phyloP scores from a whole-genome alignment of 2,888 invertebrate genomes.

The Sussaba pulchella region DNA sequence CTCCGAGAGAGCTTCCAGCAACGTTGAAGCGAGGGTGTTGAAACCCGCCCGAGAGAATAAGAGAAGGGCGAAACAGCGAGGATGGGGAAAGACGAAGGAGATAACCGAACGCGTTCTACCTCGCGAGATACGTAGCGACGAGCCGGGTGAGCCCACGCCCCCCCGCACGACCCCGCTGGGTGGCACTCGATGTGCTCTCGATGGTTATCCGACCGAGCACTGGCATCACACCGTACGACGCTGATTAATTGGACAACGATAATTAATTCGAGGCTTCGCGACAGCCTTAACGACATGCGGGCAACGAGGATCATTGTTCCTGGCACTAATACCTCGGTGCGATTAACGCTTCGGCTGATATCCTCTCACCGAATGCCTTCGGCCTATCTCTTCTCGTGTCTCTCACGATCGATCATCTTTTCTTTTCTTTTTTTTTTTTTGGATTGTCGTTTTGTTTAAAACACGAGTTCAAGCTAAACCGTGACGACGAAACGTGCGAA shows the following conservation, averaged over 20 bases:
- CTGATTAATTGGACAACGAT: slow-evolving; percentile 78
- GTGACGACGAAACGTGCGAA: not conserved
- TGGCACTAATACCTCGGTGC: slow-evolving; percentile 64
- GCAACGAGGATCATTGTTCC: slow-evolving; percentile 65
- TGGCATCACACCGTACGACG: slow-evolving; percentile 69
- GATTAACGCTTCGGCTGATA: slow-evolving; percentile 61
- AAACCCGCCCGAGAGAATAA: not conserved
- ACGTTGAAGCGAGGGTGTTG: not conserved
- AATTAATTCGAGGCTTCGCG: slow-evolving; percentile 76
- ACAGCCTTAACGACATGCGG: slow-evolving; percentile 74
- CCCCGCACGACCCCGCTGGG: no score
- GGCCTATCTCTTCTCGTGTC: slow-evolving; percentile 38
- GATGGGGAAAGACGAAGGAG: slow-evolving; percentile 30
- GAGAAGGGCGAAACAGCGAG: not conserved
- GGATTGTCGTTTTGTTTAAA: not conserved
- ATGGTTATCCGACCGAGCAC: slow-evolving; percentile 58
- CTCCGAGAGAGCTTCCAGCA: not conserved
- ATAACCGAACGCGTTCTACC: slow-evolving; percentile 21
- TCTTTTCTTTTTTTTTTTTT: slow-evolving; percentile 4
- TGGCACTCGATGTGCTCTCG: slow-evolving; percentile 50
- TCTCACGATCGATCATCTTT: slow-evolving; percentile 39
- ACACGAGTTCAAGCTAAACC: not conserved
- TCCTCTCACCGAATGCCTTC: slow-evolving; percentile 34
- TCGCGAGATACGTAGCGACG: slow-evolving; percentile 29
- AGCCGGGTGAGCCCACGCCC: no score